Evolutionary conservation across 2,797 vertebrate species (phyloP).

Genomic region (Phoeniculus purpureus): DNA sequence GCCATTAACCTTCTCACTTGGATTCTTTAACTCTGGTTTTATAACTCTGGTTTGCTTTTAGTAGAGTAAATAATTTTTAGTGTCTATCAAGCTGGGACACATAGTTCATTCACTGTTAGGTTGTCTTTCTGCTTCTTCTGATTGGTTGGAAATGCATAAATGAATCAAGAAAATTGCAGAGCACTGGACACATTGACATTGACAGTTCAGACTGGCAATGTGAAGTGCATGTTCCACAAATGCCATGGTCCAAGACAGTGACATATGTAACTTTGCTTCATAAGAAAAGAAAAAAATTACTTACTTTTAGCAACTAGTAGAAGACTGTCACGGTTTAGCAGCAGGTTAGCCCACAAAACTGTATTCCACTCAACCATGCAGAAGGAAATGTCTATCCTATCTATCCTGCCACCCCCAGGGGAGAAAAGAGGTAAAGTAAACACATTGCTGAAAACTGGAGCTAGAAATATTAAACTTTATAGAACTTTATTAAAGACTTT

Average conservation of each 20-base stretch:
- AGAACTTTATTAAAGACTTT: no score
- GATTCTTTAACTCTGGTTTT: background rate
- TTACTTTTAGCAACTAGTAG: background rate
- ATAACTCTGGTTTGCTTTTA: background rate
- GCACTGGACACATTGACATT: background rate
- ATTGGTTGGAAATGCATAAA: background rate
- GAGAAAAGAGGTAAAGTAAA: no score
- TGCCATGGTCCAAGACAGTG: background rate
- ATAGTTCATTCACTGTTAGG: background rate
- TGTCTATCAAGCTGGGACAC: fast-evolving
- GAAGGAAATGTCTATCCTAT: no score
- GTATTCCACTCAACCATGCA: no score
- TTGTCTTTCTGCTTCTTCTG: background rate
- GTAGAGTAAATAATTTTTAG: background rate
- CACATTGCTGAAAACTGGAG: no score
- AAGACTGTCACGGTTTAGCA: background rate
- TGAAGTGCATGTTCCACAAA: background rate
- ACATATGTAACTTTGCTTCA: background rate
- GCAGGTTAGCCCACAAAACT: no score
- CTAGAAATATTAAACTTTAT: no score
- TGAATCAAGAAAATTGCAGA: background rate
- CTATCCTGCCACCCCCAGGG: no score
- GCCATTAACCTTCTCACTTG: background rate
- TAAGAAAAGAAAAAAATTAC: background rate
- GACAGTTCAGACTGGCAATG: background rate